Percentiles rank a stretch among this genome's conserved stretches.
These are phyloP conservation scores for Salarias fasciatus DNA, from an alignment of 2,797 vertebrate species.

Conservation along the genomic window DNA sequence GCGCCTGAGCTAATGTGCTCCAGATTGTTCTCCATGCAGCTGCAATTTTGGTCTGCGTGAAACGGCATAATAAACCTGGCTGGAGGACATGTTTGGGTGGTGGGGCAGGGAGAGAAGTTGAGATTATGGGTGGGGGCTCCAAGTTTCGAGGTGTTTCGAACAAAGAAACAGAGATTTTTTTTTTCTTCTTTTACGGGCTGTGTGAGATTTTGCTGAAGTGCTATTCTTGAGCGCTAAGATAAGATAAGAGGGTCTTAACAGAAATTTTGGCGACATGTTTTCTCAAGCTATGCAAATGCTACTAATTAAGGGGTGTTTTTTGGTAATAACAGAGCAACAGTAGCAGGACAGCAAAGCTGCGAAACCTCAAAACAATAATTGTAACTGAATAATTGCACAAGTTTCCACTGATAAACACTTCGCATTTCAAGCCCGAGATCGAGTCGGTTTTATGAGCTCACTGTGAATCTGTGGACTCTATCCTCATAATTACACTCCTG, in stretches of 20 bases:
- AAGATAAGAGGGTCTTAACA: slow-evolving; percentile 1
- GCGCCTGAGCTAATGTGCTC: slow-evolving; percentile 85
- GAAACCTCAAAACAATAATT: not conserved
- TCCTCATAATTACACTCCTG: slow-evolving; percentile 44
- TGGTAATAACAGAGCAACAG: slow-evolving; percentile 7
- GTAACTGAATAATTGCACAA: slow-evolving; percentile 39
- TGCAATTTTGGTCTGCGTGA: slow-evolving; percentile 85
- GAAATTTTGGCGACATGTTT: slow-evolving; percentile 9
- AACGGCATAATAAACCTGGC: slow-evolving; percentile 85
- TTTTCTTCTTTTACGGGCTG: slow-evolving; percentile 8
- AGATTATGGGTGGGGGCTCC: slow-evolving; percentile 74
- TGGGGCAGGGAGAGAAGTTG: slow-evolving; percentile 63
- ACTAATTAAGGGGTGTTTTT: slow-evolving; percentile 10
- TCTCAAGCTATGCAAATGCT: slow-evolving; percentile 8
- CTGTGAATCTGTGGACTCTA: slow-evolving; percentile 43
- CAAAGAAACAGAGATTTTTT: slow-evolving; percentile 58
- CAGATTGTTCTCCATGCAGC: slow-evolving; percentile 85
- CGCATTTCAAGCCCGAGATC: slow-evolving; percentile 19
- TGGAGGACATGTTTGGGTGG: slow-evolving; percentile 81
- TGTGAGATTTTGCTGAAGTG: slow-evolving; percentile 45
- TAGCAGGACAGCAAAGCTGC: slow-evolving; percentile 19
- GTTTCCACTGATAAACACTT: slow-evolving; percentile 55
- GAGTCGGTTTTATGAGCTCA: slow-evolving; percentile 39
- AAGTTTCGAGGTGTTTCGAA: slow-evolving; percentile 75
- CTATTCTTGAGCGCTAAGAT: slow-evolving; percentile 12